Conservation (phyloP, 1,140 invertebrate genomes). For the Zaprionus inermis region DNA sequence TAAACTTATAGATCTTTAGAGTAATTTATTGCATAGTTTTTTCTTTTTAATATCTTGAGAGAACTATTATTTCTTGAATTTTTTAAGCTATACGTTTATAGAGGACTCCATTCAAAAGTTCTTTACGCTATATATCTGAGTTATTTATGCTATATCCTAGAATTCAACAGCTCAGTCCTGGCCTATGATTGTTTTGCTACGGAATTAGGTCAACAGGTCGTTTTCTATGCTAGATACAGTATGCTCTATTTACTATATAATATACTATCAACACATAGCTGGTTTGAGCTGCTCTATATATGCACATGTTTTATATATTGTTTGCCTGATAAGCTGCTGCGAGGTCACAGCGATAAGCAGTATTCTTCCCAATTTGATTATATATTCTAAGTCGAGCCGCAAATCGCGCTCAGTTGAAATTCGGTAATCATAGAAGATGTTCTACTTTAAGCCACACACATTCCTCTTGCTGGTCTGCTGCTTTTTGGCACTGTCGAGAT, state of each 20-base stretch:
- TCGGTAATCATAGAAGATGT: constrained; percentile 44
- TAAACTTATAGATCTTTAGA: no score
- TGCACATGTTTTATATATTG: background rate
- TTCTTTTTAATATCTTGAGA: no score
- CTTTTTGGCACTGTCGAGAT: no score
- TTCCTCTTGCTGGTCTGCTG: constrained; percentile 30
- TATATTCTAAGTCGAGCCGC: background rate
- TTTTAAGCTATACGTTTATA: no score
- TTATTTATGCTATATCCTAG: no score
- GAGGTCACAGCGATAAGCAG: background rate
- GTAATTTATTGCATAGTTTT: no score
- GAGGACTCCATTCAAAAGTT: no score
- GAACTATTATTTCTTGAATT: no score
- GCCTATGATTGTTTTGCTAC: background rate
- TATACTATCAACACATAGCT: no score
- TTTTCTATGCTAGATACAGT: background rate
- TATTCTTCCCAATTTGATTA: background rate
- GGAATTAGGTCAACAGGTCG: background rate
- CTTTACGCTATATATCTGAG: no score
- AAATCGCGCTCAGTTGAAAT: constrained; percentile 45
- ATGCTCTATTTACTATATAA: background rate
- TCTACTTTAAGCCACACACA: constrained; percentile 18
- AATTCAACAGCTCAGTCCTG: background rate
- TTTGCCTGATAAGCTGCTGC: background rate
- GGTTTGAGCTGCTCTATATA: background rate